These are phyloP conservation scores for Melitaea cinxia DNA, from an alignment of 1,140 invertebrate species.

Conservation along the genomic window DNA sequence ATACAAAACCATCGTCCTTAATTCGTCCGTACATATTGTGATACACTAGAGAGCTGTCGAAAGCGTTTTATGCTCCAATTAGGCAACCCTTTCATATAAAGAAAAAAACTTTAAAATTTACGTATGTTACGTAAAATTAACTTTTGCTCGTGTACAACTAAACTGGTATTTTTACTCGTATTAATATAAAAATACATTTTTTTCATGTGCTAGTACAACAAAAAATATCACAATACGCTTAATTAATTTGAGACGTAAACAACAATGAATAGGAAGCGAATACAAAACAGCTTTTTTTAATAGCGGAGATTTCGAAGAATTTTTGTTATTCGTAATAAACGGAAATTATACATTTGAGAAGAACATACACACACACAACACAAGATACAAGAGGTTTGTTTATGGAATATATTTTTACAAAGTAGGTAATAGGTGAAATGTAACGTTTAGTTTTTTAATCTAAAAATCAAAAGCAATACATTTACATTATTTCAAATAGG, in stretches of 20 bases:
- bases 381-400: no score
- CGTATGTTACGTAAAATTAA: conserved; percentile 34
- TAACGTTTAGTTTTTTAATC: no score
- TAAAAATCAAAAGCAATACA: no score
- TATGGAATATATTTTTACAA: no score
- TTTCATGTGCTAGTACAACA: neutral
- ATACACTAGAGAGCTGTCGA: conserved; percentile 50
- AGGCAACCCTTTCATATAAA: conserved; percentile 48
- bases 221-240: conserved; percentile 17
- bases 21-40: conserved; percentile 52
- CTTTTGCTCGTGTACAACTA: conserved; percentile 33
- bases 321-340: neutral
- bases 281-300: conserved; percentile 7
- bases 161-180: conserved; percentile 13
- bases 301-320: conserved; percentile 1
- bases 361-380: neutral
- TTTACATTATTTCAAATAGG: no score
- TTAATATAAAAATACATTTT: conserved; percentile 7
- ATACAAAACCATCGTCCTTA: conserved; percentile 29
- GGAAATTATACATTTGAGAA: neutral
- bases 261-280: conserved; percentile 12
- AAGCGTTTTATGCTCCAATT: conserved; percentile 62
- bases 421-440: no score
- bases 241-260: conserved; percentile 6
- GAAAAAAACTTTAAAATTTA: conserved; percentile 38